Evolutionary conservation across 2,888 invertebrate genomes (phyloP).

Genomic region (Willowsia nigromaculata): DNA sequence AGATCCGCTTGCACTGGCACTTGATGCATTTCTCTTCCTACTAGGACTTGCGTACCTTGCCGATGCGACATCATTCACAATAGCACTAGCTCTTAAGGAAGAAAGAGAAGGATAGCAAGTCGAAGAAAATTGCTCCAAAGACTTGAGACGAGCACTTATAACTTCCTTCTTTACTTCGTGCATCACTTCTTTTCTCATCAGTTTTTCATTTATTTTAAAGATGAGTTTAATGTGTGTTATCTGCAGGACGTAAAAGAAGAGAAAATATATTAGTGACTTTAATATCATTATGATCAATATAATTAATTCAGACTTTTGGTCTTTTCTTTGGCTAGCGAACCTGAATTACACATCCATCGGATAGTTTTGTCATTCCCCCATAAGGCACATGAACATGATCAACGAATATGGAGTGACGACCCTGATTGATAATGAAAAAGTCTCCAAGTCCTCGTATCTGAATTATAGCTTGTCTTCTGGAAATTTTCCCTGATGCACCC

Average conservation of each 20-base stretch:
- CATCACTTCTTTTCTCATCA: slow-evolving; percentile 46
- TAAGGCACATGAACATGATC: slow-evolving; percentile 94
- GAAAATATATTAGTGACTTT: neutral
- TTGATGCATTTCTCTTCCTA: slow-evolving; percentile 39
- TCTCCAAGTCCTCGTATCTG: slow-evolving; percentile 94
- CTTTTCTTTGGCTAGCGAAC: slow-evolving; percentile 81
- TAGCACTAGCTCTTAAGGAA: neutral
- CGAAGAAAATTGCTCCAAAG: slow-evolving; percentile 17
- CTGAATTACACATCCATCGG: slow-evolving; percentile 97
- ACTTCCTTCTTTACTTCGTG: slow-evolving; percentile 58
- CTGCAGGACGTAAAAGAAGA: slow-evolving; percentile 53
- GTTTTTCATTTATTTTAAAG: slow-evolving; percentile 75
- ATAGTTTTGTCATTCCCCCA: slow-evolving; percentile 93
- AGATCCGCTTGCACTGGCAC: slow-evolving; percentile 17
- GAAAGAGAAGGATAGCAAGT: neutral
- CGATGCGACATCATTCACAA: slow-evolving; percentile 8
- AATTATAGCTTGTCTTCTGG: slow-evolving; percentile 95
- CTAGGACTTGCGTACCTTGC: slow-evolving; percentile 12
- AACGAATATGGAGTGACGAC: slow-evolving; percentile 95
- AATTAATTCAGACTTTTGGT: no score
- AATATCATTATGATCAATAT: neutral
- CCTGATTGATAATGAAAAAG: slow-evolving; percentile 96
- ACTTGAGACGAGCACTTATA: slow-evolving; percentile 41
- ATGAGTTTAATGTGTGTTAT: slow-evolving; percentile 75
- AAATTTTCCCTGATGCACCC: slow-evolving; percentile 96